Evolutionary conservation across 2,888 invertebrate species (phyloP), one percentile per base, ranked within the genome.

Genomic region (Thymelicus acteon): DNA sequence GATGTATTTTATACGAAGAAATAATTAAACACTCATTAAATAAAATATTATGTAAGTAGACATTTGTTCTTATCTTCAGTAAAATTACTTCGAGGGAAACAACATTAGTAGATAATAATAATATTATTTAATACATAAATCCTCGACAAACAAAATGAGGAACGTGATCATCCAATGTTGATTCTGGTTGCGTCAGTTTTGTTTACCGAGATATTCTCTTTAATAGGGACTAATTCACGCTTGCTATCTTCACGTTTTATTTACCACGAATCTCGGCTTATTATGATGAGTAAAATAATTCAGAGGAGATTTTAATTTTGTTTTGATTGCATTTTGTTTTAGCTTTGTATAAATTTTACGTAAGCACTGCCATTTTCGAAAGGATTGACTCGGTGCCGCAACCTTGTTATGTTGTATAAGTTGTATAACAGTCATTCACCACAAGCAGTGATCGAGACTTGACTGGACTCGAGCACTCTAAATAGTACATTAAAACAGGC

Each of bases 161-260:
- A 62, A 68, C 68, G 68, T 68, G 68, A 62, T 68, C 47, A 62
- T 68, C 62, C 60, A 62, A 61, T 68, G 62, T 68, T 62, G 62
- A 62, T 62, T 15, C 44, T 40, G 54, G 68, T 61, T 68, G 31
- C 19, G 54, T 54, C 40, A 44, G 64, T 40, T 31, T 61, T 67
- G 31, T 67, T 67, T 60, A 54, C 67, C 15, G 15, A 61, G 60
- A 61, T 60, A 60, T 61, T 67, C 40, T 48, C 60, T 67, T 44
- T 52, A 61, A 67, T 60, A 40, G 48, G 15, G 24, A 13, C 24
- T 67, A 60, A 63, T 63, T 52, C 49, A 31, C 6, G 58, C 7
- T n/a, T 58, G 58, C 37, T 58, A 37, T 58, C 37, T 58, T 10
- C 58, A 57, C 57, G 31, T 57, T 57, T 57, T 57, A 57, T 57